Conservation (phyloP, 2,113 vertebrate genomes). For the Egretta garzetta region DNA sequence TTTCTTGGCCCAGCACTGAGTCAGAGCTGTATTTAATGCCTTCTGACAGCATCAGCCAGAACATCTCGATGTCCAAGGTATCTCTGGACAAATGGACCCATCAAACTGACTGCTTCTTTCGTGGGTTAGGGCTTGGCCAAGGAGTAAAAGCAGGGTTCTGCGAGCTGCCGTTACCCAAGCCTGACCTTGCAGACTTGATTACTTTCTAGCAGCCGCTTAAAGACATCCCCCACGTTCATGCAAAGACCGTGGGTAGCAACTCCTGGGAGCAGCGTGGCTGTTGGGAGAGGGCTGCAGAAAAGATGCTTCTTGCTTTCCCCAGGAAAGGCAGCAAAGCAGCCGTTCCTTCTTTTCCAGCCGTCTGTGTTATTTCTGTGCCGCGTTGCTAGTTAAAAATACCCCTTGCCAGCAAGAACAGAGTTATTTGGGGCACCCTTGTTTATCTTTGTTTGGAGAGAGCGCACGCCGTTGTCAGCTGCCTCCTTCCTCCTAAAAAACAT, state of each 20-base stretch:
- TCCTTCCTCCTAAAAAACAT: background rate
- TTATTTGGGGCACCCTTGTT: slow-evolving; percentile 60
- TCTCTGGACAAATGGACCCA: background rate
- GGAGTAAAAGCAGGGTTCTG: background rate
- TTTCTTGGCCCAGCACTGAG: background rate
- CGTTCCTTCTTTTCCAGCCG: background rate
- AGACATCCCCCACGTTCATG: background rate
- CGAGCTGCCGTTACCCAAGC: background rate
- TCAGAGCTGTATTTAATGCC: background rate
- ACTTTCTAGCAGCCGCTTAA: slow-evolving; percentile 8
- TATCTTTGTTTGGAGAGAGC: slow-evolving; percentile 56
- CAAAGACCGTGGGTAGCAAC: background rate
- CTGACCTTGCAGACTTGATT: background rate
- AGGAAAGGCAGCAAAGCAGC: background rate
- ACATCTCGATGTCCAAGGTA: background rate
- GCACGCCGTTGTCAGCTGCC: background rate
- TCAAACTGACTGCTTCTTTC: background rate
- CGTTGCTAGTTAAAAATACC: slow-evolving; percentile 25
- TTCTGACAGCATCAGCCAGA: background rate
- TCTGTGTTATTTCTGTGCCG: background rate
- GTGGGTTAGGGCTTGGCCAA: background rate
- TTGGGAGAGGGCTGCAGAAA: background rate
- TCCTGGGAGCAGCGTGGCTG: background rate
- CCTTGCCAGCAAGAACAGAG: slow-evolving; percentile 15
- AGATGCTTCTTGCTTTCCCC: background rate